Base-by-base conservation (phyloP, 2,113 vertebrate genomes). In the Takifugu flavidus region DNA sequence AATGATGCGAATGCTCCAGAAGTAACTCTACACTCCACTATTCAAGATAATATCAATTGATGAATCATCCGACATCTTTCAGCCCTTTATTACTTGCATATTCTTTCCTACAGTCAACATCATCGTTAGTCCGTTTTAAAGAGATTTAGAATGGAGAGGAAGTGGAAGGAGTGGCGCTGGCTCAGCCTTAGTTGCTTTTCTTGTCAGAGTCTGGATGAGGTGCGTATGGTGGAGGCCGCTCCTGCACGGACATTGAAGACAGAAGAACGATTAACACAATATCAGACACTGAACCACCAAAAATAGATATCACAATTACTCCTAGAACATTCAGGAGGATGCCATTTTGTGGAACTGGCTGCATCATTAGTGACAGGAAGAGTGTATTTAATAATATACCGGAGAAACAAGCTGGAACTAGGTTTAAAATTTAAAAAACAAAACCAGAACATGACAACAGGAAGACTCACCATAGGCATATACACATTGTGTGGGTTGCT, bases 401-500 rank as follows among this genome's bases (percentile, higher is more conserved):
- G 2, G 3, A 29, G 47, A 49, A 25, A 20, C n/a, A 1, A 25
- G 7, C 47, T 43, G 13, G 7, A 49, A 49, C 46, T 49, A 6
- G 5, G 44, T 5, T 10, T 46, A 3, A 46, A 46, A 46, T 13
- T 13, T 13, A 49, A 20, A 49, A 49, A 49, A 49, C 2, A 49
- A 49, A 49, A 49, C 5, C 14, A 49, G 29, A 4, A 4, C 5
- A n/a, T 15, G 45, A 47, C 14, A 2, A n/a, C 6, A 47, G 12
- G 39, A 62, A 51, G 13, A 64, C 90, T 92, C 72, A 96, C 95
- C 93, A 88, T 90, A 63, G 94, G 94, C 94, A 95, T 94, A 87
- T 95, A 95, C 82, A 96, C 94, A 0, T 88, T 93, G 91, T 96
- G 94, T 27, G 94, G 94, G 59, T 94, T 92, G 75, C 80, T 94